Conservation (phyloP, 2,797 vertebrate species). For the Epinephelus awoara region DNA sequence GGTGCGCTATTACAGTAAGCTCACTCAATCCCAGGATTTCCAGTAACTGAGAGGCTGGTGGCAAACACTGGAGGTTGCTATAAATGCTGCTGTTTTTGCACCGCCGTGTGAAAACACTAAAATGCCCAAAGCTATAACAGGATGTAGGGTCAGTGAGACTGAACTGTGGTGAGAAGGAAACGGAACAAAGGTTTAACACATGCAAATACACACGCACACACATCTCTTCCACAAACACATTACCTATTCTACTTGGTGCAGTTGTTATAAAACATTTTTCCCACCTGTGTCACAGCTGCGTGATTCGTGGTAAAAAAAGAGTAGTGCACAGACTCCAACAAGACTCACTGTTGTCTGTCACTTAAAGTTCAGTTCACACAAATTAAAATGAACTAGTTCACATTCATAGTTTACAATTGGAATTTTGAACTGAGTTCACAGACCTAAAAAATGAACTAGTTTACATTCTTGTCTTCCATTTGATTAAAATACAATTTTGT, state of each 20-base stretch:
- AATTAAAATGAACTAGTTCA: too few species aligned
- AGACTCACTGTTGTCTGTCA: too few species aligned
- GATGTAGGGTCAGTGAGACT: conserved; percentile 69
- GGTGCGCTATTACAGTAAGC: conserved; percentile 80
- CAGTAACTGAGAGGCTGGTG: conserved; percentile 73
- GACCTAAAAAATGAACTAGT: too few species aligned
- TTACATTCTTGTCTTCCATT: too few species aligned
- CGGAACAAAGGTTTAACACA: conserved; percentile 67
- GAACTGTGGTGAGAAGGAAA: conserved; percentile 67
- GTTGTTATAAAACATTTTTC: conserved; percentile 26
- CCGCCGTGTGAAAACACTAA: conserved; percentile 65
- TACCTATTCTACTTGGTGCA: conserved; percentile 44
- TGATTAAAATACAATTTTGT: too few species aligned
- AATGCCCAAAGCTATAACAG: conserved; percentile 69
- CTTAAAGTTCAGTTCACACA: too few species aligned
- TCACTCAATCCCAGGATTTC: conserved; percentile 76
- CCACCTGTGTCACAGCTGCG: conserved; percentile 22
- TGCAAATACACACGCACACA: conserved; percentile 33
- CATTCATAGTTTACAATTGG: too few species aligned
- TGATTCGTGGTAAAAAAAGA: conserved; percentile 17
- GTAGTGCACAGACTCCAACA: not conserved
- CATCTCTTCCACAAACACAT: conserved; percentile 12
- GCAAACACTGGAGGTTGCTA: conserved; percentile 69
- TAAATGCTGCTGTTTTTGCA: conserved; percentile 70
- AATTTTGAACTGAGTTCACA: too few species aligned